A percentile compares a stretch with the other conserved stretches of the same genome.
Evolutionary conservation across 2,888 invertebrate genomes (phyloP).

Genomic region (Cantharis rufa): DNA sequence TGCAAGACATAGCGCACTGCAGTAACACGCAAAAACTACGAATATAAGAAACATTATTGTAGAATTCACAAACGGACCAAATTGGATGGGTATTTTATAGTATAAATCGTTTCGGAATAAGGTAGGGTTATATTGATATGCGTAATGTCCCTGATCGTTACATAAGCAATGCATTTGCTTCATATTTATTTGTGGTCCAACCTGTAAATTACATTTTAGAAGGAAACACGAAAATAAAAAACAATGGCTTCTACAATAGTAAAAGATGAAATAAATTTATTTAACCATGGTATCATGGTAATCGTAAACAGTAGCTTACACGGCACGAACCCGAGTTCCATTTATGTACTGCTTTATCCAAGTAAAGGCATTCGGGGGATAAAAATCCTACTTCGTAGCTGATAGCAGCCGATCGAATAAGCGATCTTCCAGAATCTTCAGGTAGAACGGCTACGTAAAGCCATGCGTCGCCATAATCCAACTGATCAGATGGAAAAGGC

Average conservation of each 20-base stretch:
- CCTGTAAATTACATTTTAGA: conserved; percentile 1
- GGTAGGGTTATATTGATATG: conserved; percentile 9
- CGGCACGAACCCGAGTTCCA: neutral
- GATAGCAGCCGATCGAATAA: neutral
- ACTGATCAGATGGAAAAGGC: neutral
- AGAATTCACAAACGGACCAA: conserved; percentile 1
- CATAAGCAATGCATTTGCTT: conserved; percentile 18
- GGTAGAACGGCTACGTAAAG: conserved; percentile 20
- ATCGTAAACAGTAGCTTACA: no score
- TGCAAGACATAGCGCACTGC: conserved; percentile 8
- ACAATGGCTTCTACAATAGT: no score
- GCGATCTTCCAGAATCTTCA: neutral
- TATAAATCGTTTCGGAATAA: conserved; percentile 8
- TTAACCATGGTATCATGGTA: no score
- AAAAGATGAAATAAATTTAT: no score
- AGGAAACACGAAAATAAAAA: no score
- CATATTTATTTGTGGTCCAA: conserved; percentile 1
- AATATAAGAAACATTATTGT: conserved; percentile 9
- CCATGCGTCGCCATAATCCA: conserved; percentile 13
- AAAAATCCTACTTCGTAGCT: conserved; percentile 8
- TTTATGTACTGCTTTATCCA: neutral
- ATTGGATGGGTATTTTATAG: neutral
- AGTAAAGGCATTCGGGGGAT: neutral
- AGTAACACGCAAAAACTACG: conserved; percentile 8
- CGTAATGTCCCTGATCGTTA: conserved; percentile 10